These are phyloP conservation scores for Pristionchus exspectatus DNA, from an alignment of 2,888 invertebrate genomes.

Conservation along the genomic window DNA sequence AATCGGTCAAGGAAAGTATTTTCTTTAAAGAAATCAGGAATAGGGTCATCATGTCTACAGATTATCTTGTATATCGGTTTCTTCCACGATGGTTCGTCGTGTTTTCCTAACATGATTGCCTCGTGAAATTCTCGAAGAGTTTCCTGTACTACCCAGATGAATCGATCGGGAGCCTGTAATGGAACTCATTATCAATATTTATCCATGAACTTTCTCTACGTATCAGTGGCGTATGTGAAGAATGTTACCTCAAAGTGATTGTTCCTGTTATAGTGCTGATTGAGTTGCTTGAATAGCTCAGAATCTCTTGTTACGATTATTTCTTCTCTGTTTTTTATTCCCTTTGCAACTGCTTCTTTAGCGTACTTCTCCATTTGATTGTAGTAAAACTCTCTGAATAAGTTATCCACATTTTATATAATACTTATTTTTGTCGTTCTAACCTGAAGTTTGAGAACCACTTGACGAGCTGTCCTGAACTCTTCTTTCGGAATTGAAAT, in stretches of 20 bases:
- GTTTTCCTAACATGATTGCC: slow-evolving; percentile 95
- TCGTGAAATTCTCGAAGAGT: slow-evolving; percentile 99
- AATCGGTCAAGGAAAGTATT: slow-evolving; percentile 93
- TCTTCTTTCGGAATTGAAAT: slow-evolving; percentile 99
- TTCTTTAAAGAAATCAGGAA: slow-evolving; percentile 99
- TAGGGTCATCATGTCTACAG: slow-evolving; percentile 97
- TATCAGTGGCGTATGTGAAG: not conserved
- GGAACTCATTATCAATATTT: too few species aligned
- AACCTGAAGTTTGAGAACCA: slow-evolving; percentile 99
- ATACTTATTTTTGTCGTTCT: not conserved
- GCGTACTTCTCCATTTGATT: slow-evolving; percentile 44
- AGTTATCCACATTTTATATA: too few species aligned
- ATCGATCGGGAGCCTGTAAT: slow-evolving; percentile 94
- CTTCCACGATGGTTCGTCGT: slow-evolving; percentile 99
- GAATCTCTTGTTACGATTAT: slow-evolving; percentile 94
- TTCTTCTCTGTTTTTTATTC: slow-evolving; percentile 81
- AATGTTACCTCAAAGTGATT: slow-evolving; percentile 90
- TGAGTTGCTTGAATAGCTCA: slow-evolving; percentile 96
- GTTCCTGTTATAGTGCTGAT: slow-evolving; percentile 98
- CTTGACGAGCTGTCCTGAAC: slow-evolving; percentile 99
- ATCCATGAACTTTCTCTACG: too few species aligned
- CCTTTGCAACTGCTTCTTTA: slow-evolving; percentile 17
- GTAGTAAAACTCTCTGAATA: slow-evolving; percentile 44
- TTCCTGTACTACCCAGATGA: slow-evolving; percentile 96
- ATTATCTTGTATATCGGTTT: slow-evolving; percentile 99